These are phyloP conservation scores for Kryptolebias marmoratus DNA, from an alignment of 2,113 vertebrate genomes.

Conservation along the genomic window DNA sequence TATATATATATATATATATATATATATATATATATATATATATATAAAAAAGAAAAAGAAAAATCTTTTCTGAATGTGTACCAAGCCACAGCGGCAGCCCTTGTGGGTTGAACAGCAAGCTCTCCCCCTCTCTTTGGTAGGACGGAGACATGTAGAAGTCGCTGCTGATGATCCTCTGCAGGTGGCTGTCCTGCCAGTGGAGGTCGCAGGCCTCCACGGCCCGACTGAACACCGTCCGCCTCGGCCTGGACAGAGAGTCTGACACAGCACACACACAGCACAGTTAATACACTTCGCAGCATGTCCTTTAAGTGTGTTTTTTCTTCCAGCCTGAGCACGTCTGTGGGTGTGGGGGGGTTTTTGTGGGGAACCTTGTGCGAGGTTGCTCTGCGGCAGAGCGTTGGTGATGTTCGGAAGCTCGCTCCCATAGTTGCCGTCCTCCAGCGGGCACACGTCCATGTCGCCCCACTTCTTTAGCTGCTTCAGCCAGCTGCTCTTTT, in stretches of 20 bases:
- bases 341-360: background rate
- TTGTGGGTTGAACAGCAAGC: constrained; percentile 94
- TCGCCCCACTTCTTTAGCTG: constrained; percentile 96
- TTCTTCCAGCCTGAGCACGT: background rate
- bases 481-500: constrained; percentile 94
- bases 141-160: constrained; percentile 92
- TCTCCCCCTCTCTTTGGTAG: constrained; percentile 93
- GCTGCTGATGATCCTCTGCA: constrained; percentile 97
- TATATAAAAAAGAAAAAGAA: background rate
- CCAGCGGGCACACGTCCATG: constrained; percentile 96
- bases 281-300: background rate
- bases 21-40: no score
- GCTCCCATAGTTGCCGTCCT: constrained; percentile 97
- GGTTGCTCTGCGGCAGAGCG: constrained; percentile 91
- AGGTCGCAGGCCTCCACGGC: constrained; percentile 96
- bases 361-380: constrained; percentile 87
- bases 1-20: no score
- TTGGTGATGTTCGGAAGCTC: constrained; percentile 98
- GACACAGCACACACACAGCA: background rate
- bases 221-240: constrained; percentile 94
- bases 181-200: constrained; percentile 99
- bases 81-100: constrained; percentile 97
- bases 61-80: constrained; percentile 48
- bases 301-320: no score
- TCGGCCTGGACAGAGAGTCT: constrained; percentile 92